phyloP scores from a whole-genome alignment of 1,140 invertebrate species.

The Scaptodrosophila lebanonensis region DNA sequence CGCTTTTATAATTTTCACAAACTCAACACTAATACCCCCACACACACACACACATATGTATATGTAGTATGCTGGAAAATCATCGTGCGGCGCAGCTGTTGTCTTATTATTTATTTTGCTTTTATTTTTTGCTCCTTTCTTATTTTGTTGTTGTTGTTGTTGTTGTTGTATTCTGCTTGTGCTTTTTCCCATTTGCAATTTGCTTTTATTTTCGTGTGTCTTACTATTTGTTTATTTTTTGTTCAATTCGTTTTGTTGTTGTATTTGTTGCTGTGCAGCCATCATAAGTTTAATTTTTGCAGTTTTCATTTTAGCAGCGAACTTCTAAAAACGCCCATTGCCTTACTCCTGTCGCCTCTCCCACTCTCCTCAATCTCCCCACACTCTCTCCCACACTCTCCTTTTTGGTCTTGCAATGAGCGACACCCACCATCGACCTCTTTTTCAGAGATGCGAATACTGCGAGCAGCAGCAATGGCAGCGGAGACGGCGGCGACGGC shows the following conservation, averaged over 20 bases:
- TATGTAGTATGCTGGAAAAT: slow-evolving; percentile 6
- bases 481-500: slow-evolving; percentile 3
- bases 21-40: slow-evolving; percentile 4
- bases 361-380: background rate
- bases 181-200: background rate
- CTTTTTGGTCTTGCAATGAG: slow-evolving; percentile 20
- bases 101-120: slow-evolving; percentile 58
- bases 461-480: slow-evolving; percentile 1
- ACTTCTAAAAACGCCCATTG: slow-evolving; percentile 17
- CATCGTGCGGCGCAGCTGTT: slow-evolving; percentile 48
- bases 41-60: slow-evolving; percentile 9
- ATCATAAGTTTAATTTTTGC: slow-evolving; percentile 49
- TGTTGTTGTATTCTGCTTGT: no score
- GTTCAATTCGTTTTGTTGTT: slow-evolving; percentile 40
- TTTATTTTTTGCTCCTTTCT: slow-evolving; percentile 46
- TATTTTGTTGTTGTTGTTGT: slow-evolving; percentile 34
- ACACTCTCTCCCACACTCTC: slow-evolving; percentile 4
- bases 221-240: slow-evolving; percentile 1
- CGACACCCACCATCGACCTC: slow-evolving; percentile 70
- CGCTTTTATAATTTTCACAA: slow-evolving; percentile 49
- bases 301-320: slow-evolving; percentile 43
- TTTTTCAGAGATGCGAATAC: slow-evolving; percentile 50
- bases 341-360: background rate
- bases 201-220: background rate
- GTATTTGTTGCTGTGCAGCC: slow-evolving; percentile 18